Base-by-base conservation (phyloP, 2,888 invertebrate genomes). In the Leucania comma region DNA sequence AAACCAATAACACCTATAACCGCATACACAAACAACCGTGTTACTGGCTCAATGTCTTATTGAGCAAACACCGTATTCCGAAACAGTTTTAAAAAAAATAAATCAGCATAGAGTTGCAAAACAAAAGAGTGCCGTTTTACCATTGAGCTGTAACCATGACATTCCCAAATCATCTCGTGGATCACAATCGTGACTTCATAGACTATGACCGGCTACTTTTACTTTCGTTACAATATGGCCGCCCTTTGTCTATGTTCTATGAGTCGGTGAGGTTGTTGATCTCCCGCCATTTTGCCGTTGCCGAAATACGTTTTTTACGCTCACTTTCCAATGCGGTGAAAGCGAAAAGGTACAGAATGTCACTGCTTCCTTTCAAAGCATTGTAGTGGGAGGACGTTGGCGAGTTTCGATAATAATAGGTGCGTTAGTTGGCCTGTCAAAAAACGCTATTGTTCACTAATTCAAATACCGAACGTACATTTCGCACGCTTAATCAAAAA, bases 251-350 rank as follows among this genome's bases (percentile, higher is more conserved):
- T 93, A 93, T 91, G 89, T 90, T 92, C 93, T 92, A 92, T 93
- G 91, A 90, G 87, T 80, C 73, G 75, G 61, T 87, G 91, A 90
- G 94, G 94, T 95, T 94, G 89, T 90, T 90, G 95, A 91, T 91
- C 95, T 90, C 88, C 77, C 91, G 91, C 91, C 93, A 92, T 93
- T 93, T 92, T 90, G 92, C 86, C 86, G 93, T 93, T 95, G 95
- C 95, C 96, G 95, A 96, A 95, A 94, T 95, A 91, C 91, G 91
- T 94, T 95, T 95, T 95, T 95, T 95, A 95, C 95, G 93, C 93
- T 95, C 93, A 95, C 96, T 96, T 96, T 96, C 96, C 95, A 96
- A 96, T 95, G 93, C 86, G 92, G 96, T 96, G 96, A 96, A 96
- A 96, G 96, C 94, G 95, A 95, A 94, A 94, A 95, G 90, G 94